Evolutionary conservation across 1,140 invertebrate species (phyloP), one percentile per base, ranked within the genome.

Genomic region (Drosophila lacertosa): DNA sequence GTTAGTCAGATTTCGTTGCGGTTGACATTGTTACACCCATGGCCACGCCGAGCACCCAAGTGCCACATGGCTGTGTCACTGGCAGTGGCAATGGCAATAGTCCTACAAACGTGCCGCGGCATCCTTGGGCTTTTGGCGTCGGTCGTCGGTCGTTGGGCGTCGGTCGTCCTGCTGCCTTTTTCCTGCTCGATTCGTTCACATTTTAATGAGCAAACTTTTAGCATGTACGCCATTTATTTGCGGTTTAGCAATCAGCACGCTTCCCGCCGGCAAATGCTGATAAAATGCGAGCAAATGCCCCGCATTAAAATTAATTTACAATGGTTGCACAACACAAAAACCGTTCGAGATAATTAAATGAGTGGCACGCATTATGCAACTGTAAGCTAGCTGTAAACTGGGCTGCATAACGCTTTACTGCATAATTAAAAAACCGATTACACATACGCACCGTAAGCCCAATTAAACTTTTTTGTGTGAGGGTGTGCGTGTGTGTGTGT

Each of bases 141-240:
- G n/a, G n/a, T n/a, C n/a, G n/a, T 39, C 33, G 39, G 48, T 11
- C 20, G 20, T 47, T 6, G 32, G 22, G 10, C 26, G 16, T 57
- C 10, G 32, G 22, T 5, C 26, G 16, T 57, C 10, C 55, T 29
- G 24, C 16, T 13, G 7, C 10, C 3, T 64, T 51, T 45, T 33
- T 44, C 66, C 63, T 18, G 42, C n/a, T n/a, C 39, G 37, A 50
- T 70, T 54, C 70, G 64, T 47, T 77, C 53, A 53, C 76, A 77
- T 84, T 84, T 84, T 84, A 84, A 84, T 84, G 81, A 86, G 81
- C 68, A 86, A 81, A 83, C 55, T 83, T 82, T 82, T 63, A 33
- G 57, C 58, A 39, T 42, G 59, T 55, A 10, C 51, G 59, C 54
- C 74, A 77, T 82, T 82, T 82, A 71, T 83, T 78, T 78, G 79